Base-by-base conservation (phyloP, 2,888 invertebrate genomes). In the Agelastica alni region DNA sequence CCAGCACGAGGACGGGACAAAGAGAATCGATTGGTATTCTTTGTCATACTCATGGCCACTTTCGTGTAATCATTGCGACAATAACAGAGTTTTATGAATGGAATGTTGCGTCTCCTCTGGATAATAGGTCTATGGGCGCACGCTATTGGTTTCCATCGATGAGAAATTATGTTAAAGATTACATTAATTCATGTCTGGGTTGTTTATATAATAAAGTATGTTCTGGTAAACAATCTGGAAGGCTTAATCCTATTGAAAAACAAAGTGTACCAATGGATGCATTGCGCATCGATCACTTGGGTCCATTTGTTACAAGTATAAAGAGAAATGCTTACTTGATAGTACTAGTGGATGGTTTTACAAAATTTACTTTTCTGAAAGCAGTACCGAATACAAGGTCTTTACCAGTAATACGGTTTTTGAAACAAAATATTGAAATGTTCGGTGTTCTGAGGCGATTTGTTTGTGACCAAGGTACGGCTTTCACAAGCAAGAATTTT, bases 171-270 rank as follows among this genome's bases (percentile, higher is more conserved):
- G 54, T 56, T 2, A 61, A 13, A 31, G 69, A 68, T n/a, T n/a
- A n/a, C n/a, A n/a, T n/a, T n/a, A n/a, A n/a, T n/a, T n/a, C n/a
- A n/a, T n/a, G n/a, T n/a, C 34, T 70, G 72, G 63, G 66, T 17
- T 70, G 70, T 49, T 46, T 64, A 39, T 72, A 71, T 58, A 67
- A 64, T 48, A 73, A 72, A 63, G 61, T 56, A 10, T 61, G 61
- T 20, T 44, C 64, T 47, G 65, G 64, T 5, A 64, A 62, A 45
- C 44, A 64, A 9, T 47, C 66, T 1, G 58, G 60, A 2, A 16
- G 44, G 2, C 22, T 59, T 17, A 26, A 59, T 39, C 51, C 51
- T 2, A 59, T 59, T 9, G 55, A 57, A 37, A 67, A 64, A 45
- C 26, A 30, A n/a, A n/a, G 37, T 2, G 49, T 55, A 12, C 70